Conservation (phyloP, 2,113 vertebrate genomes). For the Oncorhynchus mykiss region DNA sequence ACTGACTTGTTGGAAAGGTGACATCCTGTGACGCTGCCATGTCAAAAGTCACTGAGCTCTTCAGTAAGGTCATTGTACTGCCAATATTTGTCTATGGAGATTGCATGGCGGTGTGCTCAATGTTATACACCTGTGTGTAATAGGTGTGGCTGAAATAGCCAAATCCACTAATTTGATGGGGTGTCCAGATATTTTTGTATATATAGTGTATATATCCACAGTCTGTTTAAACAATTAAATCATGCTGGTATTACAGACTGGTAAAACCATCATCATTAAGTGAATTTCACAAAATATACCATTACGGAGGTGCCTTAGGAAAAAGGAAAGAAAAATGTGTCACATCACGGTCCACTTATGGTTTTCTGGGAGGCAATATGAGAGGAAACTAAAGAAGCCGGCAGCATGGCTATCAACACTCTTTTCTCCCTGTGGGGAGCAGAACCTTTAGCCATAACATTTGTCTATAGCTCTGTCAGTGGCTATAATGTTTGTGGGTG, state of each 20-base stretch:
- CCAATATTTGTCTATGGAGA: too few species aligned
- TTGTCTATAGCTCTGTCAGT: background rate
- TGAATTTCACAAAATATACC: background rate
- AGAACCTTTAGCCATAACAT: conserved; percentile 54
- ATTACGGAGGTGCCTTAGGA: conserved; percentile 25
- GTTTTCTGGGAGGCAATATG: background rate
- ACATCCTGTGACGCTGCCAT: too few species aligned
- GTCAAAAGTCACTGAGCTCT: too few species aligned
- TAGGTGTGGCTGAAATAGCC: too few species aligned
- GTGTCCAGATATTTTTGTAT: too few species aligned
- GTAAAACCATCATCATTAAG: conserved; percentile 3
- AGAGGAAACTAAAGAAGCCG: background rate
- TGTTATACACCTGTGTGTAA: too few species aligned
- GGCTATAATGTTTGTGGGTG: conserved; percentile 1
- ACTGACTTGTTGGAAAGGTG: too few species aligned
- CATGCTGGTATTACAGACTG: background rate
- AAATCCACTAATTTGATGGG: too few species aligned
- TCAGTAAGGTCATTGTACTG: too few species aligned
- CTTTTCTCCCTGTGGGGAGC: conserved; percentile 27
- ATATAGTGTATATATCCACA: too few species aligned
- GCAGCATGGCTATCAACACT: conserved; percentile 37
- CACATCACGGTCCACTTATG: background rate
- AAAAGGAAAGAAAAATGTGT: background rate
- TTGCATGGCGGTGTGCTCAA: too few species aligned
- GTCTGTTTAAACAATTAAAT: background rate